A percentile compares a stretch with the other conserved stretches of the same genome.
These are phyloP conservation scores for Columbina picui DNA, from an alignment of 2,113 vertebrate species.

Conservation along the genomic window DNA sequence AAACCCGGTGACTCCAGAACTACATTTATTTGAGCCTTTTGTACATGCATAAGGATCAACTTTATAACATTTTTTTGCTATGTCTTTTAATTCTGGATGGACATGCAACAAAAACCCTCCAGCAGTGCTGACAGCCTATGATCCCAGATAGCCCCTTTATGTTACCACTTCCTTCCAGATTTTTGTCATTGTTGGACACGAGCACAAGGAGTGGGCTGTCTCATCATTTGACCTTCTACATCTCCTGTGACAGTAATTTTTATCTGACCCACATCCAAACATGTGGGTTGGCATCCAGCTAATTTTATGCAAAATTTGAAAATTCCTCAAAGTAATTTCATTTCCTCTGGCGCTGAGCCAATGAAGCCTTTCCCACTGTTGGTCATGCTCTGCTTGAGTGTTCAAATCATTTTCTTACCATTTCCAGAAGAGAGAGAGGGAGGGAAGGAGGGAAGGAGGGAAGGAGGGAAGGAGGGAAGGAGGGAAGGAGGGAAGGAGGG, in stretches of 20 bases:
- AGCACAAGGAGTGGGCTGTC: not conserved
- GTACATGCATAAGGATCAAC: not conserved
- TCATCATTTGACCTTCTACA: not conserved
- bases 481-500: not conserved
- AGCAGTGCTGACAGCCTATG: not conserved
- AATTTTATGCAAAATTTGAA: conserved; percentile 39
- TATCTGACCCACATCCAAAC: conserved; percentile 7
- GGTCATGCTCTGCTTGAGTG: not conserved
- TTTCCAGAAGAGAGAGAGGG: not conserved
- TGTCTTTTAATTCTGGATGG: not conserved
- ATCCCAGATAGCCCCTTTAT: not conserved
- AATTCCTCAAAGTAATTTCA: conserved; percentile 17
- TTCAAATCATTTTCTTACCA: not conserved
- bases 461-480: not conserved
- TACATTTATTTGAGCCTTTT: not conserved
- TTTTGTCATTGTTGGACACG: conserved; percentile 13
- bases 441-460: not conserved
- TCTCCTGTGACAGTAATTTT: conserved; percentile 14
- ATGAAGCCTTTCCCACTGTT: not conserved
- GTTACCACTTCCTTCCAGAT: conserved; percentile 34
- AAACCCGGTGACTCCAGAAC: not conserved
- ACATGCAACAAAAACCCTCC: not conserved
- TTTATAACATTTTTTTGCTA: not conserved
- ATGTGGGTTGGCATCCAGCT: not conserved
- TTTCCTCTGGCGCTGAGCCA: not conserved